Conservation (phyloP, 2,888 invertebrate genomes). For the Neoascia interrupta region DNA sequence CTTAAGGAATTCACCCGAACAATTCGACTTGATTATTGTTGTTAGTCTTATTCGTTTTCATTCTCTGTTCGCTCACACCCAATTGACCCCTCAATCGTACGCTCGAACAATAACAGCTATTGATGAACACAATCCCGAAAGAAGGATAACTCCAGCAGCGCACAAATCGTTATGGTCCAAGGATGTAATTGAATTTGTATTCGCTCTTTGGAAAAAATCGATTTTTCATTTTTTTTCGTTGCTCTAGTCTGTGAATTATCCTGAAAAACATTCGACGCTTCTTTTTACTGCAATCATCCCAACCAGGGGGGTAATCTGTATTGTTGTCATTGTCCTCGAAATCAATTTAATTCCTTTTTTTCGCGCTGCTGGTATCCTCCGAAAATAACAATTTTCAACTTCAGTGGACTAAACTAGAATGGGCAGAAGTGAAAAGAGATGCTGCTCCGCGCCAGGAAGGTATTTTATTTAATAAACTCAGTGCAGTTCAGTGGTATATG, state of each 20-base stretch:
- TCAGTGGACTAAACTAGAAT: slow-evolving; percentile 20
- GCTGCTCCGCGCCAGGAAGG: neutral
- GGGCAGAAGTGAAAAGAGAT: neutral
- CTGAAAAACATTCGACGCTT: slow-evolving; percentile 28
- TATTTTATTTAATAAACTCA: neutral
- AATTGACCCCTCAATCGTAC: neutral
- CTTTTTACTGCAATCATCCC: slow-evolving; percentile 20
- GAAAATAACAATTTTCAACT: slow-evolving; percentile 54
- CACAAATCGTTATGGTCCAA: slow-evolving; percentile 46
- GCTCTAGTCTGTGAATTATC: too few species aligned
- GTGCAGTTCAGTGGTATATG: slow-evolving; percentile 14
- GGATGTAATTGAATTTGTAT: slow-evolving; percentile 58
- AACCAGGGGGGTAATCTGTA: neutral
- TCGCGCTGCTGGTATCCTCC: slow-evolving; percentile 14
- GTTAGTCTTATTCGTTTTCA: slow-evolving; percentile 9
- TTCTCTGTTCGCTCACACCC: slow-evolving; percentile 1
- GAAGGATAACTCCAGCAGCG: slow-evolving; percentile 31
- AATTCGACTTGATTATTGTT: slow-evolving; percentile 58
- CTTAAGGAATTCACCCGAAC: slow-evolving; percentile 3
- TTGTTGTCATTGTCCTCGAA: slow-evolving; percentile 35
- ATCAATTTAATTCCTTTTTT: slow-evolving; percentile 26
- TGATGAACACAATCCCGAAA: slow-evolving; percentile 28
- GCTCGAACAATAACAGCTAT: neutral
- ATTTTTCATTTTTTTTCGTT: slow-evolving; percentile 7
- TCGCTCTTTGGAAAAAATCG: slow-evolving; percentile 55